phyloP scores from a whole-genome alignment of 2,888 invertebrate species.

The Dexiosoma caninum region DNA sequence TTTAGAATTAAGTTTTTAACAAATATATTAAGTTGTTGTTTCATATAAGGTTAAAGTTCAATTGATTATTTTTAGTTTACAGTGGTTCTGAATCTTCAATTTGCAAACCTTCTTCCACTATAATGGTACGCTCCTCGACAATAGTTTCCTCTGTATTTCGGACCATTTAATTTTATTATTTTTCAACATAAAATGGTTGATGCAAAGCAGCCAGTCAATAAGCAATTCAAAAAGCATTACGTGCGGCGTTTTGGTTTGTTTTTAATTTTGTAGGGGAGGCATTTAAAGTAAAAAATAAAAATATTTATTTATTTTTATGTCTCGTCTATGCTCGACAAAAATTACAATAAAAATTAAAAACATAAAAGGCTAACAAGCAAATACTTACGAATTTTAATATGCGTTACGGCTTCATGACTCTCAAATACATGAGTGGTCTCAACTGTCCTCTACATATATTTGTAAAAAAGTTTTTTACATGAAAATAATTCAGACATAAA shows the following conservation, averaged over 20 bases:
- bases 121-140: constrained; percentile 76
- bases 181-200: constrained; percentile 47
- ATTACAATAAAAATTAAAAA: constrained; percentile 60
- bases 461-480: constrained; percentile 31
- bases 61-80: constrained; percentile 66
- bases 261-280: not conserved
- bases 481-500: constrained; percentile 56
- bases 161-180: constrained; percentile 10
- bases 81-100: constrained; percentile 74
- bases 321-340: constrained; percentile 57
- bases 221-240: constrained; percentile 65
- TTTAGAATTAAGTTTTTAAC: constrained; percentile 41
- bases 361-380: constrained; percentile 48
- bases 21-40: constrained; percentile 44
- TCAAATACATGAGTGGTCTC: constrained; percentile 76
- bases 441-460: constrained; percentile 73
- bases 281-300: constrained; percentile 25
- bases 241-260: constrained; percentile 54
- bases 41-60: constrained; percentile 57
- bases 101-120: constrained; percentile 77
- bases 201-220: constrained; percentile 68
- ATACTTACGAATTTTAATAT: constrained; percentile 77
- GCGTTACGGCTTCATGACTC: constrained; percentile 76
- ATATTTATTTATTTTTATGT: constrained; percentile 8
- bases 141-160: constrained; percentile 75